Evolutionary conservation across 2,113 vertebrate species (phyloP).

Genomic region (Aptenodytes patagonicus): DNA sequence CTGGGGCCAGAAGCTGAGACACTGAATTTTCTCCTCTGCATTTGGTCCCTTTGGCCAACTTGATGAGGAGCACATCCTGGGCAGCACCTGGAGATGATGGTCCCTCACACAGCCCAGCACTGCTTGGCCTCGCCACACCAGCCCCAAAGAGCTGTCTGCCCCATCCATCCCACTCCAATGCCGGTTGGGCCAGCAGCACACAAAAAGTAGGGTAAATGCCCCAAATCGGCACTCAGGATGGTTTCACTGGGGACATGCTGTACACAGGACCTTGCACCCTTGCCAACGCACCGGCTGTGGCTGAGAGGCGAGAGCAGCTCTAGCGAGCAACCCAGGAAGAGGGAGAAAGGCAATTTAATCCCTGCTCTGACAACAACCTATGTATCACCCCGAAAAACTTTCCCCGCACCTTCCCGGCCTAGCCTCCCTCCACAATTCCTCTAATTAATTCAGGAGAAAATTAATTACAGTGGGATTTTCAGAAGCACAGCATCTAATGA

Average conservation of each 20-base stretch:
- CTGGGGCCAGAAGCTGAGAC: background rate
- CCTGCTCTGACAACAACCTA: slow-evolving; percentile 5
- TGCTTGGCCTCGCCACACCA: background rate
- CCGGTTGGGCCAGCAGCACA: fast-evolving
- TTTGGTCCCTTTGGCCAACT: background rate
- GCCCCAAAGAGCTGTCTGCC: fast-evolving
- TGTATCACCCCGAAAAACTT: slow-evolving; percentile 20
- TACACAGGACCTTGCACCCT: fast-evolving
- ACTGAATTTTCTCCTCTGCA: fast-evolving
- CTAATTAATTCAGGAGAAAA: slow-evolving; percentile 89
- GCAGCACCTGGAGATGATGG: background rate
- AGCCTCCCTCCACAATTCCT: slow-evolving; percentile 46
- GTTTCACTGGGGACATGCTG: fast-evolving
- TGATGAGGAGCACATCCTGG: background rate
- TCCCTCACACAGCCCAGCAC: background rate
- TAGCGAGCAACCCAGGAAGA: background rate
- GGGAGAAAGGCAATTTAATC: background rate
- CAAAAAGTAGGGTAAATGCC: background rate
- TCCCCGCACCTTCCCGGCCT: background rate
- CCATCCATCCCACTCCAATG: fast-evolving
- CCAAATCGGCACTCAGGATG: fast-evolving
- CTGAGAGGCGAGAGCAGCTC: background rate
- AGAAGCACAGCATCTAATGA: slow-evolving; percentile 56
- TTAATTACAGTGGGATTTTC: slow-evolving; percentile 81
- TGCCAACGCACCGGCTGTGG: fast-evolving